Base-by-base conservation (phyloP, 1,140 invertebrate species). In the Pachyrhynchus sulphureomaculatus region DNA sequence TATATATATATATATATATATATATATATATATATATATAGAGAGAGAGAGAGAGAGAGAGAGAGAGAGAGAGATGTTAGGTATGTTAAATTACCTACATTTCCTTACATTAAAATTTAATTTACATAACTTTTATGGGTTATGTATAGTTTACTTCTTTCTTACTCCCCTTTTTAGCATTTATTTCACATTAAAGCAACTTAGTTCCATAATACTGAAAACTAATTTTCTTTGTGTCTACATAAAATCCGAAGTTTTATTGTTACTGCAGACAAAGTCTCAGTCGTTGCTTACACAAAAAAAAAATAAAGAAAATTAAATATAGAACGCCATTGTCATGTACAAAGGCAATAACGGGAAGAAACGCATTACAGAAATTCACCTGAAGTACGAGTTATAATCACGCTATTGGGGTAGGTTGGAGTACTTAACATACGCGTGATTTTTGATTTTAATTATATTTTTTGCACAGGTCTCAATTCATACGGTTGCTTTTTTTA, bases 331-430 rank as follows among this genome's bases (percentile, higher is more conserved):
- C 41, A 23, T 44, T 44, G 41, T 44, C 41, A 44, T 44, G 41
- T 44, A 44, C 41, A 23, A 23, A 18, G 41, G 41, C 18, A 44
- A 44, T 18, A 44, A 44, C 41, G 12, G 18, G 41, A 44, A 44
- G 41, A 20, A 44, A 44, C 41, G n/a, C 41, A 44, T 44, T 44
- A 44, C 18, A 39, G 36, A 39, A 39, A 39, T 13, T 39, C 17
- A 39, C 13, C 13, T 17, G 9, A 44, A 23, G 13, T 20, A 44
- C 20, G 15, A 21, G 15, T 20, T 1, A 44, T 10, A 44, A 23
- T 44, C 41, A 44, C 41, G 41, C 17, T n/a, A 44, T 18, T 20
- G 41, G 18, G 15, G 41, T 39, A 39, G 36, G 36, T 39, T 17
- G 13, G 36, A 1, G 1, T n/a, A 13, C n/a, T 8, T 39, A 5